Conservation (phyloP, 2,888 invertebrate genomes). For the Eupeodes luniger region DNA sequence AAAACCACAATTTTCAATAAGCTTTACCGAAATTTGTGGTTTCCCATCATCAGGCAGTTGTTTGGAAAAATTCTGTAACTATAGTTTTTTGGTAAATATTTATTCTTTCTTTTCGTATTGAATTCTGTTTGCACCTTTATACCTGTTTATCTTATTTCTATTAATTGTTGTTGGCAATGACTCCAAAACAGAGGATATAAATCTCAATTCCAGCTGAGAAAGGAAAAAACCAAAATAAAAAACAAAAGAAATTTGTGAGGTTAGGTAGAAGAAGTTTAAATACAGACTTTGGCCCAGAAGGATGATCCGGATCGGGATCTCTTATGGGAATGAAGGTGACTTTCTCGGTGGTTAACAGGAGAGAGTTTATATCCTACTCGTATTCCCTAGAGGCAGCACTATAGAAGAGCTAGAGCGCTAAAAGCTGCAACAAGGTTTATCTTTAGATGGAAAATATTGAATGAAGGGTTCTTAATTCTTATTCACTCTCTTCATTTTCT, state of each 20-base stretch:
- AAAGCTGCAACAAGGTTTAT: slow-evolving; percentile 52
- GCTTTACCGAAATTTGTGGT: slow-evolving; percentile 21
- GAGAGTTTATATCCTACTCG: too few species aligned
- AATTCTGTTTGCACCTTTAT: slow-evolving; percentile 22
- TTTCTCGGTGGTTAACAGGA: slow-evolving; percentile 42
- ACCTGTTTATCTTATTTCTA: not conserved
- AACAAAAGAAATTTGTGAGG: slow-evolving; percentile 1
- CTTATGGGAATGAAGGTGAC: slow-evolving; percentile 7
- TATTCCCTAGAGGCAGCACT: slow-evolving; percentile 23
- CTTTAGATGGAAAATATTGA: slow-evolving; percentile 59
- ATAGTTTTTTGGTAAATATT: not conserved
- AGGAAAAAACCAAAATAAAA: not conserved
- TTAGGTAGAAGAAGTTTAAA: slow-evolving; percentile 7
- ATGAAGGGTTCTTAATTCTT: slow-evolving; percentile 34
- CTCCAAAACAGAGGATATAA: slow-evolving; percentile 21
- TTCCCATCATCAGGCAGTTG: not conserved
- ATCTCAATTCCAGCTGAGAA: slow-evolving; percentile 1
- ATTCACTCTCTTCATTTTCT: not conserved
- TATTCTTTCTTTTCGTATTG: slow-evolving; percentile 1
- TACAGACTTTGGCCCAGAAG: slow-evolving; percentile 12
- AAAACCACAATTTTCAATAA: slow-evolving; percentile 45
- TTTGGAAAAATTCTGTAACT: not conserved
- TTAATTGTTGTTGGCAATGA: slow-evolving; percentile 9
- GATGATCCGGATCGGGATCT: not conserved
- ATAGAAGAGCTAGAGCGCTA: not conserved